phyloP scores from a whole-genome alignment of 2,888 invertebrate species.

The Crepidodera aurea region DNA sequence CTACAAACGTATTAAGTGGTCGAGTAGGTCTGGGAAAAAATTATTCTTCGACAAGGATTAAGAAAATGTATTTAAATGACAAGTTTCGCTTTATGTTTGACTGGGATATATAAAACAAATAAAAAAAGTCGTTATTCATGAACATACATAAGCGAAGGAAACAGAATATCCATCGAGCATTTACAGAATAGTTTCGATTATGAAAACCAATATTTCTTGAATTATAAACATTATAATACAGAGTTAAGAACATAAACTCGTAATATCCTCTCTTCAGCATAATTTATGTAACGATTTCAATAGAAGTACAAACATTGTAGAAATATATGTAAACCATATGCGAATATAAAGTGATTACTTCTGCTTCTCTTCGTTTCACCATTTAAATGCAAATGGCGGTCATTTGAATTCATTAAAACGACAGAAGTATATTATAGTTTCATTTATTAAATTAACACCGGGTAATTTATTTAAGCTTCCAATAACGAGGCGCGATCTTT shows the following conservation, averaged over 20 bases:
- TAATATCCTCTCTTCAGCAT: conserved; percentile 21
- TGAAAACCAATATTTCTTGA: conserved; percentile 27
- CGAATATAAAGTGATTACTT: conserved; percentile 42
- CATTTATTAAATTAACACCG: conserved; percentile 45
- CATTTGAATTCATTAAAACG: conserved; percentile 44
- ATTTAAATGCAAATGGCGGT: conserved; percentile 41
- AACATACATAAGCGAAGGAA: conserved; percentile 7
- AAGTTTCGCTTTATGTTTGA: too few relatives aligned
- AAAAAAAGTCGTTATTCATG: neutral
- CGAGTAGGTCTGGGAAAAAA: too few relatives aligned
- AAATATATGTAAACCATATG: conserved; percentile 42
- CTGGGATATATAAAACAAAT: neutral
- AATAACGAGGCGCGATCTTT: conserved; percentile 20
- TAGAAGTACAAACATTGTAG: conserved; percentile 29
- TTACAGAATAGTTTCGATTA: conserved; percentile 15
- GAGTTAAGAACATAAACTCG: conserved; percentile 17
- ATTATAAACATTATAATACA: conserved; percentile 23
- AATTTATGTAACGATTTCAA: conserved; percentile 29
- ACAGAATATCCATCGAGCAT: conserved; percentile 13
- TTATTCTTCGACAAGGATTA: too few relatives aligned
- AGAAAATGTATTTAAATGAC: too few relatives aligned
- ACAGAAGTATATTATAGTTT: conserved; percentile 42
- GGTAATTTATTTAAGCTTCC: conserved; percentile 37
- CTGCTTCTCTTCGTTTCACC: conserved; percentile 33
- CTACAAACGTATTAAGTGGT: too few relatives aligned